Evolutionary conservation across 2,888 invertebrate genomes (phyloP).

Genomic region (Ectropis crepuscularia): DNA sequence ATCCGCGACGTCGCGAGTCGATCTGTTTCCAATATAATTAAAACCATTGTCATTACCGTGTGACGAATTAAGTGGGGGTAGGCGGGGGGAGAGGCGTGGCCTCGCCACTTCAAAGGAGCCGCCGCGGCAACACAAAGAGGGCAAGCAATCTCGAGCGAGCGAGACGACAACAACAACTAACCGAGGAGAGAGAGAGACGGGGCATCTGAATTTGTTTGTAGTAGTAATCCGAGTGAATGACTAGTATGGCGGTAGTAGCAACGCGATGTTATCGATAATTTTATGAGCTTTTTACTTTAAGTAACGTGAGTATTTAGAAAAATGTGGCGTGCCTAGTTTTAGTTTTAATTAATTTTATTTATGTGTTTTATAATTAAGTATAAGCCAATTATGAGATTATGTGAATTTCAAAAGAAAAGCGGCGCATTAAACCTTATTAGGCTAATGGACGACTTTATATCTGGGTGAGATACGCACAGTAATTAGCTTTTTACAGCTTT

Average conservation of each 20-base stretch:
- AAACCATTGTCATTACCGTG: slow-evolving; percentile 81
- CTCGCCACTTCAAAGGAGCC: slow-evolving; percentile 73
- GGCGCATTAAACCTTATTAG: slow-evolving; percentile 7
- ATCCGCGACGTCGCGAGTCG: slow-evolving; percentile 49
- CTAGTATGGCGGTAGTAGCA: slow-evolving; percentile 69
- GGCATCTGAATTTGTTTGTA: slow-evolving; percentile 61
- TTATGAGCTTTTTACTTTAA: slow-evolving; percentile 29
- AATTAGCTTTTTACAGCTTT: background rate
- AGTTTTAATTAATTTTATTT: slow-evolving; percentile 22
- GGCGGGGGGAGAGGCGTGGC: slow-evolving; percentile 71
- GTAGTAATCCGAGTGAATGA: slow-evolving; percentile 76
- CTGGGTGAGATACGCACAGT: background rate
- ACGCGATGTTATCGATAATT: slow-evolving; percentile 51
- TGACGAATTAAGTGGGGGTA: slow-evolving; percentile 77
- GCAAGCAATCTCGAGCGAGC: slow-evolving; percentile 64
- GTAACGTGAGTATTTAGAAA: slow-evolving; percentile 24
- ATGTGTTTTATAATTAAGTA: slow-evolving; percentile 19
- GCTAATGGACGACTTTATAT: slow-evolving; percentile 1
- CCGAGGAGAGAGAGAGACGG: slow-evolving; percentile 52
- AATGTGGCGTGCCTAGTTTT: slow-evolving; percentile 17
- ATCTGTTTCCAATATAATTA: slow-evolving; percentile 74
- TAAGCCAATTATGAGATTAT: slow-evolving; percentile 16
- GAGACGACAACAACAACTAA: slow-evolving; percentile 41
- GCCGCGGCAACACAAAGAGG: slow-evolving; percentile 71
- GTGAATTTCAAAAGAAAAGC: slow-evolving; percentile 5